Conservation (phyloP, 2,888 invertebrate genomes). For the Blastobasis lacticolella region DNA sequence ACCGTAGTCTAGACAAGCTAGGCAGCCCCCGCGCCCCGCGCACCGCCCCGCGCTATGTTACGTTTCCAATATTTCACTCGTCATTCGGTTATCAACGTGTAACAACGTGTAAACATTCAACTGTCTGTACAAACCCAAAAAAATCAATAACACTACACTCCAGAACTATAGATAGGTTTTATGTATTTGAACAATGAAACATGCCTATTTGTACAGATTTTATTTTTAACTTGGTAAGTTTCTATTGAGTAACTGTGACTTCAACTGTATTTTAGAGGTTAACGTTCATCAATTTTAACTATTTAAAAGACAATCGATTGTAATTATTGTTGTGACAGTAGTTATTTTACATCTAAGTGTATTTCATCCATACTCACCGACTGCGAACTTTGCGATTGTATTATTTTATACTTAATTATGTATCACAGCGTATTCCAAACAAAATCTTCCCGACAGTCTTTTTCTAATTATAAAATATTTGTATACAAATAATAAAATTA, state of each 20-base stretch:
- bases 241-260: conserved; percentile 29
- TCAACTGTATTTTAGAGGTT: conserved; percentile 34
- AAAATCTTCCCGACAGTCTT: neutral
- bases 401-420: neutral
- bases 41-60: too few species aligned
- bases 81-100: too few species aligned
- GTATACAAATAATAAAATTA: neutral
- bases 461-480: neutral
- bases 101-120: too few species aligned
- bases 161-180: too few species aligned
- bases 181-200: conserved; percentile 11
- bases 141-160: too few species aligned
- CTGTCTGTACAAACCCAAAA: too few species aligned
- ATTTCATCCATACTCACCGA: conserved; percentile 6
- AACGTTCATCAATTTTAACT: conserved; percentile 32
- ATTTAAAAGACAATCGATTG: conserved; percentile 43
- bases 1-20: too few species aligned
- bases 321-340: conserved; percentile 35
- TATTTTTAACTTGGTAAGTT: conserved; percentile 24
- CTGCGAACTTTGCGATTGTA: neutral
- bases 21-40: too few species aligned
- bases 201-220: conserved; percentile 26
- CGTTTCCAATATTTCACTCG: too few species aligned
- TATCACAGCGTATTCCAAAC: neutral
- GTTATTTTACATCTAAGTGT: conserved; percentile 16